phyloP scores from a whole-genome alignment of 2,113 vertebrate genomes.

The Bucco capensis region DNA sequence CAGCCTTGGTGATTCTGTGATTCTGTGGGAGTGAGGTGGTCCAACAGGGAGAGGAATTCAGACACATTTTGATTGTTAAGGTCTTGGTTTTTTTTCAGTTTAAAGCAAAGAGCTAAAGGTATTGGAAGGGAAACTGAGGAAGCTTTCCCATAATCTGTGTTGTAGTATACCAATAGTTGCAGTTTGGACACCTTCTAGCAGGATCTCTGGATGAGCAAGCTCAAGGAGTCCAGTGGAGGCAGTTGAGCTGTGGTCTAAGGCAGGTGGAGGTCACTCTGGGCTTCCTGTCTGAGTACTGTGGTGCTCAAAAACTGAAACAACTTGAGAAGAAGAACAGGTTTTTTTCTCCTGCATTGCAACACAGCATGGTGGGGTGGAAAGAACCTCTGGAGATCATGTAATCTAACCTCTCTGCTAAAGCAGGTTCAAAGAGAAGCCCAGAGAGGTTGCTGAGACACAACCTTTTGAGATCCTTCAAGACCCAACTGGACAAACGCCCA shows the following conservation, averaged over 20 bases:
- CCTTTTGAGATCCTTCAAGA: background rate
- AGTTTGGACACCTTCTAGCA: background rate
- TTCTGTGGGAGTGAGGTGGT: too few species aligned
- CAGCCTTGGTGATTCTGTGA: too few species aligned
- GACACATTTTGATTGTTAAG: background rate
- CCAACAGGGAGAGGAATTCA: too few species aligned
- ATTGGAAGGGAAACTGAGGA: background rate
- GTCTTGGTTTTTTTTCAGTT: background rate
- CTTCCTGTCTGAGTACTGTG: fast-evolving
- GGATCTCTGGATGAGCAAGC: background rate
- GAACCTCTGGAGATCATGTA: too few species aligned
- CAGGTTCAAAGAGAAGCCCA: too few species aligned
- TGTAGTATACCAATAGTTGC: background rate
- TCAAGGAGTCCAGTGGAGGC: background rate
- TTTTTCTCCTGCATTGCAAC: fast-evolving
- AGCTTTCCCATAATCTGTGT: fast-evolving
- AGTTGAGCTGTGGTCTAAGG: background rate
- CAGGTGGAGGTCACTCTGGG: background rate
- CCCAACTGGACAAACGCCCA: fast-evolving
- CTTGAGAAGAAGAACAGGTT: background rate
- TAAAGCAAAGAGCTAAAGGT: background rate
- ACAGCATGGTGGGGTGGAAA: too few species aligned
- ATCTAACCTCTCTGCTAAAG: too few species aligned
- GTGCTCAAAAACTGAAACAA: background rate
- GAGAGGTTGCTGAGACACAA: background rate